Evolutionary conservation across 2,888 invertebrate genomes (phyloP).

Genomic region (Autographa gamma): DNA sequence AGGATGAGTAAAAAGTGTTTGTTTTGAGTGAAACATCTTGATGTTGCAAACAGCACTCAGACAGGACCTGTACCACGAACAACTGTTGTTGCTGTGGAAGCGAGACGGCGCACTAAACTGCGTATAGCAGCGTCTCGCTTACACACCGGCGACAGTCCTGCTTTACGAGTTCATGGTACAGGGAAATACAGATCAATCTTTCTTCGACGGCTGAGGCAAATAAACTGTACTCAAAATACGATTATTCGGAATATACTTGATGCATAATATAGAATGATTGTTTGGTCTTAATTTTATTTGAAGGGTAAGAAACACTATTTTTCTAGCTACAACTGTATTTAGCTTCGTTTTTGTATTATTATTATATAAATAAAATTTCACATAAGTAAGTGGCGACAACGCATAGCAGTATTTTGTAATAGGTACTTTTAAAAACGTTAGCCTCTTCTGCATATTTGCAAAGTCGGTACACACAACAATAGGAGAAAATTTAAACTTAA

Average conservation of each 20-base stretch:
- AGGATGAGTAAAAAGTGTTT: conserved; percentile 27
- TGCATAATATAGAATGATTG: not conserved
- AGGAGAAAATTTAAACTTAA: not conserved
- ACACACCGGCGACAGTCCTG: too few species aligned
- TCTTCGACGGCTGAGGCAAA: conserved; percentile 4
- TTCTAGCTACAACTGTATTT: too few species aligned
- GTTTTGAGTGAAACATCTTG: conserved; percentile 25
- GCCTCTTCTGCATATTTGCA: not conserved
- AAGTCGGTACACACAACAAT: not conserved
- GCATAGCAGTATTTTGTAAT: not conserved
- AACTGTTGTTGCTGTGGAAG: not conserved
- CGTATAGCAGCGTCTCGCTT: too few species aligned
- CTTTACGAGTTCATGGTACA: too few species aligned
- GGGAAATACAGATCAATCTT: not conserved
- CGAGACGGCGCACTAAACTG: not conserved
- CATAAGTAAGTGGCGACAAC: too few species aligned
- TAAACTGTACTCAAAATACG: conserved; percentile 4
- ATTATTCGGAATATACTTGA: not conserved
- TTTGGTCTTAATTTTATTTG: not conserved
- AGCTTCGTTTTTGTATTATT: too few species aligned
- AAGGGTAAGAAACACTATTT: not conserved
- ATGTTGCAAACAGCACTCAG: conserved; percentile 12
- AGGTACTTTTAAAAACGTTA: not conserved
- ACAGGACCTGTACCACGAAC: not conserved
- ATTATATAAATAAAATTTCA: too few species aligned